Base-by-base conservation (phyloP, 2,888 invertebrate species). In the Margaritifera margaritifera region DNA sequence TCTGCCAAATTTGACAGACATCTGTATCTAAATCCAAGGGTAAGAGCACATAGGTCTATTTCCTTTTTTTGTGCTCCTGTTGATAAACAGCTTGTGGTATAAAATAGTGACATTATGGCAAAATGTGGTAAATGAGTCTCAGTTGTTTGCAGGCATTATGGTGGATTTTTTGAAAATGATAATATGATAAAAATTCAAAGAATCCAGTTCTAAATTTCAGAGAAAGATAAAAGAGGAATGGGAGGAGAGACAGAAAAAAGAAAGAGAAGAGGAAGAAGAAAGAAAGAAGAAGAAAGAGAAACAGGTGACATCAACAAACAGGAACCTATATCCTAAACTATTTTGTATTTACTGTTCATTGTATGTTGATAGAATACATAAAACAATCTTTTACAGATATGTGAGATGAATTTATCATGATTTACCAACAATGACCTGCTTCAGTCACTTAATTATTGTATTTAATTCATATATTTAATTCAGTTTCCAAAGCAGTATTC, bases 241-340 rank as follows among this genome's bases (percentile, higher is more conserved):
- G 88, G 86, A 87, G 71, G 86, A 87, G 65, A 73, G 82, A 73
- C 80, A 86, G 69, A 83, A 74, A 65, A 81, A 82, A 74, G 79
- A 83, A 71, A 79, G 85, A 71, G 78, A 82, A 74, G 80, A 81
- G 63, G 79, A 85, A 75, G 79, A 82, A 75, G 80, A 77, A 61
- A 82, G 62, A 73, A 79, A 74, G 62, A 77, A 75, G 71, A 86
- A 84, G 70, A 83, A 85, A 80, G 86, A 75, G 67, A 84, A 85
- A 74, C 84, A 86, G 86, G 87, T 86, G 85, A 86, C 68, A 53
- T 31, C 63, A 71, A 66, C 42, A 42, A 42, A 42, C 42, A 42
- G 11, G 42, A 42, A n/a, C n/a, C 24, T 52, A 53, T 19, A 61
- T 52, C 58, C 60, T 57, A 54, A 61, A 57, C 68, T 74, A 65